These are phyloP conservation scores for Chouioia cunea DNA, from an alignment of 2,888 invertebrate species.

Conservation along the genomic window DNA sequence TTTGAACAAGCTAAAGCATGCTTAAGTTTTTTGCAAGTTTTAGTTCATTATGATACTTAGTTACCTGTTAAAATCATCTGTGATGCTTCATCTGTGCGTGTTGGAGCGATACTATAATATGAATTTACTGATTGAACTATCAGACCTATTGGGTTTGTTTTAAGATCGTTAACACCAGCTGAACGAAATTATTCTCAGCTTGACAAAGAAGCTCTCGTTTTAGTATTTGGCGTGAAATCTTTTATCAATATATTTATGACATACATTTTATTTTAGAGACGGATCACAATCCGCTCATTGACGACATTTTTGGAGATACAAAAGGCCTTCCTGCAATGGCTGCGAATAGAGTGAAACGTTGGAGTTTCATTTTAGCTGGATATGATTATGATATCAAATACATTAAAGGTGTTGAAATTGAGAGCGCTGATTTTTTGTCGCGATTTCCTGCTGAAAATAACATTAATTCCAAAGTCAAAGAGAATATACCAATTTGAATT, in stretches of 20 bases:
- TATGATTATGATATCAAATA: slow-evolving; percentile 45
- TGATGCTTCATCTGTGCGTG: slow-evolving; percentile 62
- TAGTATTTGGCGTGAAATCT: slow-evolving; percentile 52
- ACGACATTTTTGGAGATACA: slow-evolving; percentile 53
- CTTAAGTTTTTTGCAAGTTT: slow-evolving; percentile 34
- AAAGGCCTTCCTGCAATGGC: slow-evolving; percentile 51
- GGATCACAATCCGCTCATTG: slow-evolving; percentile 61
- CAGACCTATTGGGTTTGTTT: slow-evolving; percentile 49
- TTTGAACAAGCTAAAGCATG: slow-evolving; percentile 31
- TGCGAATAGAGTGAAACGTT: slow-evolving; percentile 53
- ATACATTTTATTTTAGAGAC: slow-evolving; percentile 55
- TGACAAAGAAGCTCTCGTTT: slow-evolving; percentile 52
- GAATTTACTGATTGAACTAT: slow-evolving; percentile 40
- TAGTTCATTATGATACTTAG: slow-evolving; percentile 48
- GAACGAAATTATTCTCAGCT: slow-evolving; percentile 50
- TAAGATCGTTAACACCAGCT: slow-evolving; percentile 43
- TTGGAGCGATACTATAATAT: slow-evolving; percentile 57
- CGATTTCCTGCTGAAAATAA: too few species aligned
- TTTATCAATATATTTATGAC: slow-evolving; percentile 52
- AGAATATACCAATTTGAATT: too few species aligned
- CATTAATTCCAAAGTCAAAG: too few species aligned
- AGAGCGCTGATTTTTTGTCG: too few species aligned
- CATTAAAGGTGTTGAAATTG: too few species aligned
- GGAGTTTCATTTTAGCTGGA: slow-evolving; percentile 55
- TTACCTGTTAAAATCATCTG: slow-evolving; percentile 57